phyloP scores from a whole-genome alignment of 2,797 vertebrate species.

The Neoniphon sammara region DNA sequence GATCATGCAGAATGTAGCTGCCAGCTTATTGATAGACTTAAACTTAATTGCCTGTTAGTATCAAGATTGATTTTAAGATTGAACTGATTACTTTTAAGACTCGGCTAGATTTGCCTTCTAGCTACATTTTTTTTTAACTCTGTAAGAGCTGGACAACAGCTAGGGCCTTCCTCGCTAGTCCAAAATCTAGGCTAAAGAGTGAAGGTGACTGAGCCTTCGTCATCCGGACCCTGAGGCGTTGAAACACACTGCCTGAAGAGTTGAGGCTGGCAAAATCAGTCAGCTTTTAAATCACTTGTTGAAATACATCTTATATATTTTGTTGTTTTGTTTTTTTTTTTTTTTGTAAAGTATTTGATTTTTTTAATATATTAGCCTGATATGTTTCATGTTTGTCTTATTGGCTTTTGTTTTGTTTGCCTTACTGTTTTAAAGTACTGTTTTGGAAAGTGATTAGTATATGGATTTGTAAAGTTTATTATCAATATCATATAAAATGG shows the following conservation, averaged over 20 bases:
- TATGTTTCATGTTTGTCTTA: no score
- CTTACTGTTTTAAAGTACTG: not conserved
- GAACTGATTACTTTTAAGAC: not conserved
- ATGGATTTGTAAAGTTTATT: not conserved
- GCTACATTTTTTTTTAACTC: conserved; percentile 4
- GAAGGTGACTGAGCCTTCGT: not conserved
- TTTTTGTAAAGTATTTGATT: no score
- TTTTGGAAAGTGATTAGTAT: no score
- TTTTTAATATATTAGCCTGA: no score
- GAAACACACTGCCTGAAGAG: not conserved
- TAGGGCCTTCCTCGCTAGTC: conserved; percentile 6
- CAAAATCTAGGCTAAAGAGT: conserved; percentile 3
- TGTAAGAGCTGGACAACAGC: not conserved
- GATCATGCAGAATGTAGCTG: not conserved
- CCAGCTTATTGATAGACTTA: not conserved
- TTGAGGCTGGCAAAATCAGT: not conserved
- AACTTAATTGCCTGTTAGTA: not conserved
- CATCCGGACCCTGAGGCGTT: not conserved
- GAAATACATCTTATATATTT: not conserved
- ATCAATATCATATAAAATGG: not conserved
- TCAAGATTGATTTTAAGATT: not conserved
- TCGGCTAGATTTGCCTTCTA: not conserved
- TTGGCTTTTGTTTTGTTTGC: no score
- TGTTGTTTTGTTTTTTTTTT: not conserved
- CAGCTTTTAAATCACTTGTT: not conserved